These are phyloP conservation scores for Ectobius pallidus DNA, from an alignment of 2,888 invertebrate genomes.

Conservation along the genomic window DNA sequence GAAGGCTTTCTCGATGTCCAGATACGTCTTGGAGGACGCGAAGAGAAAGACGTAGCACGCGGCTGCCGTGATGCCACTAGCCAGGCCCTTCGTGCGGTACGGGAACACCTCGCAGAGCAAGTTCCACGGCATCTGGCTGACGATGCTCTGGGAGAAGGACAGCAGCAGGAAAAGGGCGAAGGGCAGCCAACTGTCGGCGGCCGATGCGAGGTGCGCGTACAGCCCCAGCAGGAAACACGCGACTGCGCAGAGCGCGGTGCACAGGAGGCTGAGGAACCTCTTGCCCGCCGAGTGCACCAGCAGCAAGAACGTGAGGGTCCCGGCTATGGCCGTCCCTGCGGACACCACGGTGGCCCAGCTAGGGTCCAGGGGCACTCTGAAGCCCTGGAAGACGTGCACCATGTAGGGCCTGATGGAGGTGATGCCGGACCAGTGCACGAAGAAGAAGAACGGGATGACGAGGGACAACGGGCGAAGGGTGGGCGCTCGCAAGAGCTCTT, in stretches of 20 bases:
- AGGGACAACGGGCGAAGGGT: slow-evolving; percentile 60
- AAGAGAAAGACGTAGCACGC: slow-evolving; percentile 61
- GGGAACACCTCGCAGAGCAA: slow-evolving; percentile 60
- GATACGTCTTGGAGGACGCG: slow-evolving; percentile 60
- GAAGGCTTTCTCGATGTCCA: slow-evolving; percentile 57
- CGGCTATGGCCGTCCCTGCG: not conserved
- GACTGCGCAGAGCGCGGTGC: not conserved
- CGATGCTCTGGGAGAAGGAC: slow-evolving; percentile 54
- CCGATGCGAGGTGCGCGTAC: not conserved
- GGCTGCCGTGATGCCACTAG: slow-evolving; percentile 62
- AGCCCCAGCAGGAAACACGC: not conserved
- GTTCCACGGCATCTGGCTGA: slow-evolving; percentile 61
- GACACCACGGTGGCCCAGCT: slow-evolving; percentile 56
- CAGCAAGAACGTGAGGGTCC: not conserved
- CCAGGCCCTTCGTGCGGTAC: slow-evolving; percentile 59
- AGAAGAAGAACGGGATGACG: slow-evolving; percentile 61
- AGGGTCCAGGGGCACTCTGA: slow-evolving; percentile 51
- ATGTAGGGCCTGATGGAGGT: slow-evolving; percentile 61
- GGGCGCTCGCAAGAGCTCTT: slow-evolving; percentile 59
- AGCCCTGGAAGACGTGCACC: slow-evolving; percentile 60
- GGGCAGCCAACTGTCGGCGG: slow-evolving; percentile 48
- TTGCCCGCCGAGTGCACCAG: slow-evolving; percentile 8
- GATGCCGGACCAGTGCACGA: slow-evolving; percentile 60
- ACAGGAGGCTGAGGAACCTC: not conserved
- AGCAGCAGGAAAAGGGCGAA: slow-evolving; percentile 56